Evolutionary conservation across 2,113 vertebrate species (phyloP).

Genomic region (Agelaius phoeniceus): DNA sequence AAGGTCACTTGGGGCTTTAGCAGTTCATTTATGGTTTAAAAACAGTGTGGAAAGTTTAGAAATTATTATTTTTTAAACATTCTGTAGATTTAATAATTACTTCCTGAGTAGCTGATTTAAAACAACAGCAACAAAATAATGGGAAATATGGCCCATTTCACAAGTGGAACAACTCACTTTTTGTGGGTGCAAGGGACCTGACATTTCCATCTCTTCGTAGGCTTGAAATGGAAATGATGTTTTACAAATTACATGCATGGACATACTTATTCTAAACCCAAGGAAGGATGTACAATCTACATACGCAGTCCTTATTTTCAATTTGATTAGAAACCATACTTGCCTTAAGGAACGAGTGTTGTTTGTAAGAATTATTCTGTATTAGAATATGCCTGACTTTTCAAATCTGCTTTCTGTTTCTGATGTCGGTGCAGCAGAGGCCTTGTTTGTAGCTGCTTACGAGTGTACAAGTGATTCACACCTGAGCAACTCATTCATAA

Average conservation of each 20-base stretch:
- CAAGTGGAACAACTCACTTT: not conserved
- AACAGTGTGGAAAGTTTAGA: not conserved
- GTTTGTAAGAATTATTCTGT: not conserved
- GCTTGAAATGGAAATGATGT: not conserved
- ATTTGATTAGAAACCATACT: not conserved
- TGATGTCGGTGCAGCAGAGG: not conserved
- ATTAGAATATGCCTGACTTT: not conserved
- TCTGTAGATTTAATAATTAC: not conserved
- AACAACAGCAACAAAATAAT: not conserved
- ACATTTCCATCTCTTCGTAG: not conserved
- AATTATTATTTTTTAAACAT: not conserved
- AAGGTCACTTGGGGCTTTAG: not conserved
- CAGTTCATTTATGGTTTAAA: not conserved
- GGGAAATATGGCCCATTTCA: not conserved
- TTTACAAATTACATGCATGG: not conserved
- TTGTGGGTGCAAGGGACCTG: not conserved
- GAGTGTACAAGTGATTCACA: not conserved
- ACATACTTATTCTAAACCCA: not conserved
- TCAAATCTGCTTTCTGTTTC: not conserved
- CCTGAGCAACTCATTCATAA: not conserved
- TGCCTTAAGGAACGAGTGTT: not conserved
- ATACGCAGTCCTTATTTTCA: not conserved
- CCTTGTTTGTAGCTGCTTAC: not conserved
- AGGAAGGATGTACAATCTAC: not conserved
- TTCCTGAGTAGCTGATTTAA: not conserved